A percentile compares a stretch with the other conserved stretches of the same genome.
These are phyloP conservation scores for Fregetta grallaria DNA, from an alignment of 2,113 vertebrate genomes.

Conservation along the genomic window DNA sequence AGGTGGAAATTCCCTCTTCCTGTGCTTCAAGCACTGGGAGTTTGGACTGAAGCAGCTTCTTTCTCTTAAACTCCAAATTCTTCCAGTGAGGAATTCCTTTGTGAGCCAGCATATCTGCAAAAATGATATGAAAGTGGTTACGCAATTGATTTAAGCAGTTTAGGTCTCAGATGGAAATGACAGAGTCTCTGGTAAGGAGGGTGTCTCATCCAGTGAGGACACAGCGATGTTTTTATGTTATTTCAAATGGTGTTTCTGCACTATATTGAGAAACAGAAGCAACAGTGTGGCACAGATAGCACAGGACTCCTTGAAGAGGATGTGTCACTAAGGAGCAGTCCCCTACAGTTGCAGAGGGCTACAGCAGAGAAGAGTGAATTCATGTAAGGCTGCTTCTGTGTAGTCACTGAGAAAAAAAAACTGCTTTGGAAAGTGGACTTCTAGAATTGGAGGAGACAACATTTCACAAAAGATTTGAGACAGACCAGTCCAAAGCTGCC, in stretches of 20 bases:
- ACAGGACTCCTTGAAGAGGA: neutral
- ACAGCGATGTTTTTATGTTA: neutral
- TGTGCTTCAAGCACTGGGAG: neutral
- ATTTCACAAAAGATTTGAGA: neutral
- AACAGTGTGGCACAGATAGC: neutral
- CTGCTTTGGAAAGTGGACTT: neutral
- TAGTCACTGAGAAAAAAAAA: neutral
- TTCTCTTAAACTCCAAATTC: neutral
- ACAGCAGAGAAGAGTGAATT: neutral
- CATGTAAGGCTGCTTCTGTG: neutral
- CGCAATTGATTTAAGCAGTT: neutral
- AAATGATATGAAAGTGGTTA: neutral
- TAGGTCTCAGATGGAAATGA: neutral
- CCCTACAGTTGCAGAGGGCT: neutral
- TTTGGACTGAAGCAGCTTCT: neutral
- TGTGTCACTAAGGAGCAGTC: neutral
- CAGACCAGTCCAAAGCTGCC: neutral
- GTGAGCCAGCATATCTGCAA: neutral
- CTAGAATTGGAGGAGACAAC: neutral
- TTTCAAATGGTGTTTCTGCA: neutral
- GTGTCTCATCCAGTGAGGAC: neutral
- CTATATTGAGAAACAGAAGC: neutral
- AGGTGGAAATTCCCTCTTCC: neutral
- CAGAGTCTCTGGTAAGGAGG: neutral
- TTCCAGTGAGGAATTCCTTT: neutral